Base-by-base conservation (phyloP, 2,888 invertebrate species). In the Pherbina coryleti region DNA sequence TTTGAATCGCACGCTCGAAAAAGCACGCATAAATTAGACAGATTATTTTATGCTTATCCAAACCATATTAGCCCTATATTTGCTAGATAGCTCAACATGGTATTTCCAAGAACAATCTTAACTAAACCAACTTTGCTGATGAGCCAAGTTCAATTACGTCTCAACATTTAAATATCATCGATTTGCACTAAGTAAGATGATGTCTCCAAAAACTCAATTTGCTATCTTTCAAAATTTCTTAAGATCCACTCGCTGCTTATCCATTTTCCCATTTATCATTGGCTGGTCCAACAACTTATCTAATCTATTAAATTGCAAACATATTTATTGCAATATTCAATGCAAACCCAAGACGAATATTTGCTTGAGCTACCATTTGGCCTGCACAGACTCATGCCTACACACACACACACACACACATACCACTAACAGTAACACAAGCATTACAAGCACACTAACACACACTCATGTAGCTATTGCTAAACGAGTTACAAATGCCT, bases 401-500 rank as follows among this genome's bases (percentile, higher is more conserved):
- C 37, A 31, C 37, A 74, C 49, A 67, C 67, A 34, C 71, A 72
- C 22, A 51, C 55, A 73, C 67, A 66, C 60, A 67, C 37, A 66
- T n/a, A 66, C 51, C 3, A 51, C 51, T n/a, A 19, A 19, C n/a
- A 11, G 57, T 4, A 28, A 60, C 9, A 22, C 51, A 11, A 11
- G 44, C 7, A 44, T 7, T 44, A 44, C 44, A 44, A 44, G 44
- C 44, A 44, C 44, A 44, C 11, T 17, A 44, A 0, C 25, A 44
- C 14, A 34, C 34, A 55, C 71, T 37, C 60, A 19, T 53, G 25
- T 37, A 34, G 55, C 57, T 66, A 55, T 60, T 55, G 80, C 81
- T 82, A 84, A 83, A 83, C 83, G 83, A 84, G 81, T 83, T 85
- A 86, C 88, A 88, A 88, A 88, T 88, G 87, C 88, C 88, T 84